Evolutionary conservation across 2,113 vertebrate genomes (phyloP), one percentile per base, ranked within the genome.

Genomic region (Hoplias malabaricus): DNA sequence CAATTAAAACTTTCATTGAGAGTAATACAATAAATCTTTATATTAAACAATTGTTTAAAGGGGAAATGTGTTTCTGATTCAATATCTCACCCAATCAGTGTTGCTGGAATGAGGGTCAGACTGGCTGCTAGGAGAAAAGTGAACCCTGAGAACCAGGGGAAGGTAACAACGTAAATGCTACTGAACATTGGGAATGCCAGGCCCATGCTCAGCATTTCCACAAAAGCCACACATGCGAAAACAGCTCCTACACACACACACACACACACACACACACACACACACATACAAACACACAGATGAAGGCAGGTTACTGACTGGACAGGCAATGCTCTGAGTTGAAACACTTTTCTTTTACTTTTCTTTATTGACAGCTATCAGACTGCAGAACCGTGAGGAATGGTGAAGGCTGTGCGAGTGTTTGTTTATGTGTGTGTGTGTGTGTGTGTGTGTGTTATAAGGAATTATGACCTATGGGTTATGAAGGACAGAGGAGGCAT

Each of bases 131-230:
- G 80, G 63, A 94, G 89, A 81, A 96, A 96, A 71, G 80, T 84
- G 69, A 95, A 96, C 53, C 94, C 94, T 16, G 93, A 86, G 75
- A 88, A 95, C 93, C 94, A 94, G 8, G 90, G 87, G 19, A 96
- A 92, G 2, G 94, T 95, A 69, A 85, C 85, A 63, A 93, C 92
- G 56, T 96, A 96, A 65, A 93, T 75, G 57, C 87, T 89, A 53
- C 90, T 95, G 75, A 93, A 95, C 54, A 89, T 8, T 19, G 86
- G 82, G 57, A 89, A 3, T 0, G 93, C 82, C 46, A 84, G 4
- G 3, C 83, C 88, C 74, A 88, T 78, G 0, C 88, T 89, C 59
- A 94, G 53, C 67, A 92, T 92, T 84, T 96, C 94, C 82, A 94
- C 86, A 83, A 94, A 93, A 67, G 94, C 92, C 72, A 95, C 87